Percentiles rank a stretch among this genome's conserved stretches.
phyloP scores from a whole-genome alignment of 37 sponge, comb jelly and placozoan species.

The Spongilla lacustris region DNA sequence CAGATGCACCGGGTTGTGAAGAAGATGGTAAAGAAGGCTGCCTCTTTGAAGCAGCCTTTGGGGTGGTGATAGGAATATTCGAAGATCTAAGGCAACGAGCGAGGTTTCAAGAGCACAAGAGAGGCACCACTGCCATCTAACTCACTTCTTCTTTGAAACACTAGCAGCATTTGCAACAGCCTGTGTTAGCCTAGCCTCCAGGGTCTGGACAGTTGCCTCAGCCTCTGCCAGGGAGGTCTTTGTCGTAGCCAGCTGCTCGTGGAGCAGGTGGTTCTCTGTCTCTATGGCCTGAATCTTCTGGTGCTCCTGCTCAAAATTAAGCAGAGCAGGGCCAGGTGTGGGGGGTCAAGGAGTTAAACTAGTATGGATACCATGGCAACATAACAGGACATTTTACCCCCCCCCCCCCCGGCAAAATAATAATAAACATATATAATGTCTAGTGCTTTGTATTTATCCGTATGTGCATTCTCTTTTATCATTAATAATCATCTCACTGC shows the following conservation, averaged over 20 bases:
- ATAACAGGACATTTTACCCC: too few species aligned
- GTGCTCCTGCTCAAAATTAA: slow-evolving; percentile 81
- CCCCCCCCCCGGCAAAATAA: too few species aligned
- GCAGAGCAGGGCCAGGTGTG: slow-evolving; percentile 74
- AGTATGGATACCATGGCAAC: background rate
- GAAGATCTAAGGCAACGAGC: background rate
- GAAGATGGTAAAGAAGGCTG: background rate
- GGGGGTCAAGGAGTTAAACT: slow-evolving; percentile 39
- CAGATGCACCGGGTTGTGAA: background rate
- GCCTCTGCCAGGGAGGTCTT: slow-evolving; percentile 44
- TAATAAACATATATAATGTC: too few species aligned
- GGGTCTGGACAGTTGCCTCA: slow-evolving; percentile 44
- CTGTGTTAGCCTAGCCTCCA: slow-evolving; percentile 59
- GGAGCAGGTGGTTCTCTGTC: slow-evolving; percentile 71
- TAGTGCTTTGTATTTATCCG: too few species aligned
- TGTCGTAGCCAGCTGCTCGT: slow-evolving; percentile 67
- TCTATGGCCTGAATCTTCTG: slow-evolving; percentile 71
- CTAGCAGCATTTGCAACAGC: slow-evolving; percentile 11
- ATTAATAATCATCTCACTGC: too few species aligned
- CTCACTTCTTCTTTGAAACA: slow-evolving; percentile 20
- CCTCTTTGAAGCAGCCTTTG: background rate
- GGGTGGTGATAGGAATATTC: background rate
- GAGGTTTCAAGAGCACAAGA: background rate
- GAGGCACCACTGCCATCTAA: background rate
- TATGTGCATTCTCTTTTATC: too few species aligned